Percentiles rank a stretch among this genome's conserved stretches.
Evolutionary conservation across 2,888 invertebrate genomes (phyloP).

Genomic region (Acronicta alni): DNA sequence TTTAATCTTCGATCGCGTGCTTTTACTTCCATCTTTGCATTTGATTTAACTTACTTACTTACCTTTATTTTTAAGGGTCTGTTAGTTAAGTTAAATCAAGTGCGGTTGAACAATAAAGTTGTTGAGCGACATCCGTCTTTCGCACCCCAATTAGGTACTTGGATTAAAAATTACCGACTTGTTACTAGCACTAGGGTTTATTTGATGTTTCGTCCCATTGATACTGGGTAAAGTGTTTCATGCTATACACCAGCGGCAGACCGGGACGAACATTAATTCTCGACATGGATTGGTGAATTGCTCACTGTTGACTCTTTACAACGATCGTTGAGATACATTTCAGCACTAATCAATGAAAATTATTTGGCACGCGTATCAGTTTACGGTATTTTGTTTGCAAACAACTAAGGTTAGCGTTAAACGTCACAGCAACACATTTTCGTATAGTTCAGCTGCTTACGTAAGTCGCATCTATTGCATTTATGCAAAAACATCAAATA

Average conservation of each 20-base stretch:
- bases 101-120: no score
- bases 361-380: not conserved
- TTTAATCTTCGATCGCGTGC: no score
- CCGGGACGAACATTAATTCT: conserved; percentile 80
- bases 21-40: no score
- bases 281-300: conserved; percentile 68
- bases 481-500: no score
- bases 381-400: no score
- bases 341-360: not conserved
- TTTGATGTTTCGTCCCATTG: conserved; percentile 74
- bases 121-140: no score
- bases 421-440: not conserved
- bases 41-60: no score
- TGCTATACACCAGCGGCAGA: conserved; percentile 85
- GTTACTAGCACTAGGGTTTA: not conserved
- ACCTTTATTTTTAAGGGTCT: no score
- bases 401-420: not conserved
- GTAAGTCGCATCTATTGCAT: no score
- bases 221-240: conserved; percentile 79
- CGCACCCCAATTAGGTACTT: no score
- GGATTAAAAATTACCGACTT: no score
- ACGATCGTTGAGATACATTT: conserved; percentile 72
- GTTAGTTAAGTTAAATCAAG: no score
- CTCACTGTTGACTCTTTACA: conserved; percentile 68
- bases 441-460: not conserved